Base-by-base conservation (phyloP, 1,140 invertebrate species). In the Lordiphosa clarofinis region DNA sequence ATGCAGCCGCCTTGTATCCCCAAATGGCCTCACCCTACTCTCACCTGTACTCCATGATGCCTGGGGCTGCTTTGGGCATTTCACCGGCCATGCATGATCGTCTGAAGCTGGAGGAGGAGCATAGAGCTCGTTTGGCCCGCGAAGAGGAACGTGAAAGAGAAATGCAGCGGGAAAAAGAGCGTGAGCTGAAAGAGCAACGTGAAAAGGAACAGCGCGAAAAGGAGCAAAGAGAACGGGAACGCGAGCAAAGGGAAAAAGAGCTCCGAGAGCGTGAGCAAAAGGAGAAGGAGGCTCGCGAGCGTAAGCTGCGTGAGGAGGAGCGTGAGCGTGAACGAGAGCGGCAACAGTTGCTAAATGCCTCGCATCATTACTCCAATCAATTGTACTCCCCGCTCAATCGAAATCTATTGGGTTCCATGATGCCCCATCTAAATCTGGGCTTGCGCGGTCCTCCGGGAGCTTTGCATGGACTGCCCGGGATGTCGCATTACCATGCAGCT, bases 41-140 rank as follows among this genome's bases (percentile, higher is more conserved):
- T 59, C 91, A 92, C 58, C 81, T 91, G 15, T 91, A 91, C 63
- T 91, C 90, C 31, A 86, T 91, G 65, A 89, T 91, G 90, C 87
- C 91, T 55, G 71, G 86, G 4, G 90, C 88, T 88, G 71, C 92
- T 82, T 60, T 91, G 89, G 56, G 90, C 87, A 36, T 90, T 86
- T 57, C 89, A 73, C 42, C 90, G 91, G 87, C 90, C 86, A 71
- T 93, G 91, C 72, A 92, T 92, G 91, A 92, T 91, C 78, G 92
- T 91, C 87, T 93, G 56, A 84, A 84, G 59, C 81, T 93, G 65
- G 93, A 93, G 89, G 93, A 94, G 75, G 93, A 94, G 69, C 92
- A 93, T 66, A 88, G 92, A 53, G 89, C 92, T 66, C 88, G 92
- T 21, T 87, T 91, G 70, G 89, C 88, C 24, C 89, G 91, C 63